These are phyloP conservation scores for Actinemys pallida DNA, from an alignment of 2,113 vertebrate species.

Conservation along the genomic window DNA sequence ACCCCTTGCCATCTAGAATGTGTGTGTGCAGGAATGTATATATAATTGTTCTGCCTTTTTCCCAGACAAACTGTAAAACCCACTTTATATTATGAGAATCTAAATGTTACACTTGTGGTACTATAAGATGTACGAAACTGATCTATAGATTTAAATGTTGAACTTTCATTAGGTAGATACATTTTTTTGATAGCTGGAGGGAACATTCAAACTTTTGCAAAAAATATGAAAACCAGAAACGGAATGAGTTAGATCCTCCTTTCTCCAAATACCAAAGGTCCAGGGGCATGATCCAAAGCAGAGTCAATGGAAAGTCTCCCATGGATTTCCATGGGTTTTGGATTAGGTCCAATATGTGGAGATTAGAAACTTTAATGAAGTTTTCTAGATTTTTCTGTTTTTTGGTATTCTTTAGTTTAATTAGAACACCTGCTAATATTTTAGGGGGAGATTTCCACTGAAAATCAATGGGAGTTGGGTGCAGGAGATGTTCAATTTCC, in stretches of 20 bases:
- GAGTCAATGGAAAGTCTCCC: not conserved
- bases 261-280: rapidly evolving
- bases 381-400: not conserved
- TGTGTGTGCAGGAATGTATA: not conserved
- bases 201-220: too few relatives aligned
- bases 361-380: not conserved
- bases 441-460: rapidly evolving
- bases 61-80: not conserved
- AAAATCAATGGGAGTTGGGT: not conserved
- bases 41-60: not conserved
- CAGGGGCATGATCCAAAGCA: not conserved
- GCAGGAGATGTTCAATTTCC: not conserved
- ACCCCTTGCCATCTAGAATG: not conserved
- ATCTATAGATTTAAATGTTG: not conserved
- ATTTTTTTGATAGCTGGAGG: too few relatives aligned
- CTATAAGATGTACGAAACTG: not conserved
- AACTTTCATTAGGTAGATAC: rapidly evolving
- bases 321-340: not conserved
- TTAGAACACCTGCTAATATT: not conserved
- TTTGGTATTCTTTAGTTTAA: not conserved
- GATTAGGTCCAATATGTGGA: not conserved
- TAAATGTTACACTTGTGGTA: not conserved
- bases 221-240: not conserved
- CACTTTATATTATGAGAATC: not conserved
- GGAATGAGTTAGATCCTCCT: not conserved